These are phyloP conservation scores for Xestobium rufovillosum DNA, from an alignment of 2,888 invertebrate species.

Conservation along the genomic window DNA sequence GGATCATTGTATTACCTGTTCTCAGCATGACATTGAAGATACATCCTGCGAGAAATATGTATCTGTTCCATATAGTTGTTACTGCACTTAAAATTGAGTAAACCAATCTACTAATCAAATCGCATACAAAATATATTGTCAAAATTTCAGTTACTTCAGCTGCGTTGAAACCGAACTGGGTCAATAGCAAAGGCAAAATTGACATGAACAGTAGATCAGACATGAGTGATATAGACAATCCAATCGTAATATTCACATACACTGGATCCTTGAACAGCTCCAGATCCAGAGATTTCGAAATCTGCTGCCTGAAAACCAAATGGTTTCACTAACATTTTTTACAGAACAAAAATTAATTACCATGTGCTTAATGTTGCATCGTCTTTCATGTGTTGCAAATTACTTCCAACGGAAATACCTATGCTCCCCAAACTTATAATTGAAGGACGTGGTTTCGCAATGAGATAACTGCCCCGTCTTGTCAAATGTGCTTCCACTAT, in stretches of 20 bases:
- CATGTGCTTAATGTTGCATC: background rate
- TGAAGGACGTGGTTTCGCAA: conserved; percentile 25
- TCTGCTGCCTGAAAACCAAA: conserved; percentile 40
- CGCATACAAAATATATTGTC: conserved; percentile 61
- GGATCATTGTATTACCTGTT: too few species aligned
- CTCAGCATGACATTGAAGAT: conserved; percentile 59
- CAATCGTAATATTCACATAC: conserved; percentile 62
- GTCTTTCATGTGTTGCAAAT: background rate
- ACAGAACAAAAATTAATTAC: too few species aligned
- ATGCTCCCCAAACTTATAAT: conserved; percentile 32
- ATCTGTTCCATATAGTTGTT: conserved; percentile 54
- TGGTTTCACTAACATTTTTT: too few species aligned
- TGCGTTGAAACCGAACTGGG: conserved; percentile 49
- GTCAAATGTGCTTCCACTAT: too few species aligned
- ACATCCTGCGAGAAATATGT: conserved; percentile 57
- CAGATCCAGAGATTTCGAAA: conserved; percentile 56
- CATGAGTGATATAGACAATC: conserved; percentile 59
- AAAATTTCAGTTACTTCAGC: conserved; percentile 59
- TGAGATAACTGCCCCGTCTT: too few species aligned
- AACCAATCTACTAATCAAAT: conserved; percentile 56
- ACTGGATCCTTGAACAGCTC: conserved; percentile 54
- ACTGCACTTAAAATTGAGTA: conserved; percentile 57
- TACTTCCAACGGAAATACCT: conserved; percentile 29
- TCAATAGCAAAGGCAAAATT: conserved; percentile 58
- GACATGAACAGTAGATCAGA: conserved; percentile 65